These are phyloP conservation scores for Melanostoma mellinum DNA, from an alignment of 2,888 invertebrate genomes.

Conservation along the genomic window DNA sequence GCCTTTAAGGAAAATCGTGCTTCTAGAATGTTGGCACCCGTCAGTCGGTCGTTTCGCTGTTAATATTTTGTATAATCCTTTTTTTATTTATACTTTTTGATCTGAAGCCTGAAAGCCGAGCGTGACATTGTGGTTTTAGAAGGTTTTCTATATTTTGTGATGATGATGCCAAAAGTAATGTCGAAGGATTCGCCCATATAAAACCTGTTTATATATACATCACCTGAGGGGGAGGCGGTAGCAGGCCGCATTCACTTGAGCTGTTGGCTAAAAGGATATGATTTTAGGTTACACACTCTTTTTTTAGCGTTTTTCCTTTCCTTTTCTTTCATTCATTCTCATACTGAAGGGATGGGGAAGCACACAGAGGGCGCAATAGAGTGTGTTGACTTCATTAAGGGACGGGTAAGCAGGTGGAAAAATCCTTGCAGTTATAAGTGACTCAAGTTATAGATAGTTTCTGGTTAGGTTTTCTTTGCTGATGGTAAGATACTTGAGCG, in stretches of 20 bases:
- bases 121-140: slow-evolving; percentile 13
- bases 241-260: slow-evolving; percentile 28
- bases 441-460: slow-evolving; percentile 18
- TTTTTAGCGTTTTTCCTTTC: background rate
- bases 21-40: slow-evolving; percentile 1
- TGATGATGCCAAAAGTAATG: slow-evolving; percentile 31
- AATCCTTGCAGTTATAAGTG: slow-evolving; percentile 50
- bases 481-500: background rate
- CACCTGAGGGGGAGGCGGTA: slow-evolving; percentile 17
- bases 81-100: background rate
- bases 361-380: slow-evolving; percentile 25
- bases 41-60: slow-evolving; percentile 3
- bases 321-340: background rate
- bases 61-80: slow-evolving; percentile 30
- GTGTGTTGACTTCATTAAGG: slow-evolving; percentile 55
- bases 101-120: slow-evolving; percentile 14
- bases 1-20: background rate
- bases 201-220: slow-evolving; percentile 4
- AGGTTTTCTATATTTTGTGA: slow-evolving; percentile 19
- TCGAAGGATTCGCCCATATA: slow-evolving; percentile 29
- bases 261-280: slow-evolving; percentile 57
- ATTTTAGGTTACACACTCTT: slow-evolving; percentile 40
- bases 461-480: slow-evolving; percentile 5
- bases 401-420: slow-evolving; percentile 59
- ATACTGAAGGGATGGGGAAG: slow-evolving; percentile 6